Conservation (phyloP, 64 coral and sea anemone genomes). For the Dendronephthya gigantea region DNA sequence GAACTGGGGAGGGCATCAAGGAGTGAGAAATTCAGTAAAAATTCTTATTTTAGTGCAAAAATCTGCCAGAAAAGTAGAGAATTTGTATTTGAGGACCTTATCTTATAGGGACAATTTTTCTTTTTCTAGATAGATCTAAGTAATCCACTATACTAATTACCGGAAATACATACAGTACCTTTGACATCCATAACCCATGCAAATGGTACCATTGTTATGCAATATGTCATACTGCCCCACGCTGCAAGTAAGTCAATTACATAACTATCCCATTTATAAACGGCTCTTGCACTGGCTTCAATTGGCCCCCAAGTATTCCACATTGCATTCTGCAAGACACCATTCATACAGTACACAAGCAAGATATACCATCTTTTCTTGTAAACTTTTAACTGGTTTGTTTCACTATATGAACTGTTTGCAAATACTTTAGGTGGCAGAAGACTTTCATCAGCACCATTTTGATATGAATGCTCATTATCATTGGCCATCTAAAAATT, state of each 20-base stretch:
- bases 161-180: slow-evolving; percentile 21
- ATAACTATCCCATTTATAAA: slow-evolving; percentile 62
- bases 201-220: slow-evolving; percentile 70
- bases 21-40: too few species aligned
- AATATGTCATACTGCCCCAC: slow-evolving; percentile 83
- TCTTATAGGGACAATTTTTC: too few species aligned
- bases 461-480: neutral
- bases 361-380: slow-evolving; percentile 91
- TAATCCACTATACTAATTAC: too few species aligned
- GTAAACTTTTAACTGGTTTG: slow-evolving; percentile 21
- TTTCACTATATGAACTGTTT: neutral
- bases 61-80: too few species aligned
- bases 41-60: too few species aligned
- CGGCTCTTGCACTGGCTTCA: slow-evolving; percentile 68
- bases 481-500: neutral
- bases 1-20: too few species aligned
- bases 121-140: too few species aligned
- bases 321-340: slow-evolving; percentile 65
- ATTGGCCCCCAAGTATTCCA: slow-evolving; percentile 98
- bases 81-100: too few species aligned
- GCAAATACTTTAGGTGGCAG: neutral
- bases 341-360: slow-evolving; percentile 61
- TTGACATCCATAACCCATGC: slow-evolving; percentile 98
- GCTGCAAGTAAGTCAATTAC: slow-evolving; percentile 66
- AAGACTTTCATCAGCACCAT: neutral